Base-by-base conservation (phyloP, 2,888 invertebrate species). In the Andricus curvator region DNA sequence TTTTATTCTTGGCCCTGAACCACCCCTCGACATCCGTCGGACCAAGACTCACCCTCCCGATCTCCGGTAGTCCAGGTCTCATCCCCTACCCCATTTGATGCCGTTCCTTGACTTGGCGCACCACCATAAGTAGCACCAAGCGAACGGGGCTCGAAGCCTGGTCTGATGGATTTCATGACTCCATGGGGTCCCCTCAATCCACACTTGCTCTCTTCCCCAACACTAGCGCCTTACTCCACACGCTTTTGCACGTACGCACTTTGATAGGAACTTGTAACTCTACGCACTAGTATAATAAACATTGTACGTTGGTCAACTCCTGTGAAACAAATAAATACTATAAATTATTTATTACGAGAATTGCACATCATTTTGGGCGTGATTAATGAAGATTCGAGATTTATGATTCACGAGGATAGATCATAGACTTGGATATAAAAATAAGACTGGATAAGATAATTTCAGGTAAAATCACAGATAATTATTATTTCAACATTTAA, bases 121-220 rank as follows among this genome's bases (percentile, higher is more conserved):
- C 56, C 56, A 74, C 74, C 74, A n/a, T 62, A 62, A 90, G 89
- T 89, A 90, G 89, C 89, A 86, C 86, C 83, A 33, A 82, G 89
- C 87, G 89, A 89, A 88, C 89, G 87, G 88, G 85, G 85, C 87
- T 86, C 85, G 86, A 88, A 88, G 88, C 87, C 86, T 86, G 86
- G 88, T 88, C 90, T 91, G 91, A 91, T 90, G 91, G 90, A 91
- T 91, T 91, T 91, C 90, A 91, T 88, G 91, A 91, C 89, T 88
- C 91, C 91, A 86, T 86, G 76, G 91, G 91, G 91, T 90, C 88
- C 89, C 89, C 88, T 91, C 90, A 88, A 90, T 91, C 88, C 90
- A 90, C 88, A 82, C 89, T 87, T 86, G 85, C 84, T 86, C 83
- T 86, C 87, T 84, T 85, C 86, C 81, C 83, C 86, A 78, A 48